Conservation (phyloP, 2,888 invertebrate species). For the Philopedon plagiatum region DNA sequence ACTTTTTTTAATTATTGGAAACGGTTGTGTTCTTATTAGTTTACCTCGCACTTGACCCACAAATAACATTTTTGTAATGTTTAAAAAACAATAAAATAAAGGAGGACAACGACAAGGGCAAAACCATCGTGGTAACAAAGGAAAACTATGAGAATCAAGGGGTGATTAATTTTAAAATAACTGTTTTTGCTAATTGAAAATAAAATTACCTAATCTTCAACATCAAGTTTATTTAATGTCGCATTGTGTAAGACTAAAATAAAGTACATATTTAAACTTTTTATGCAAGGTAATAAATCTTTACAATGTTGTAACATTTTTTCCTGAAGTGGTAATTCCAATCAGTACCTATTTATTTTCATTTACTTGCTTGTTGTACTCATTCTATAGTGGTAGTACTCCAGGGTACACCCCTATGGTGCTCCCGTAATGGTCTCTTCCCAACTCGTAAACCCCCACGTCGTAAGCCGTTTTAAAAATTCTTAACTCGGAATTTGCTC, state of each 20-base stretch:
- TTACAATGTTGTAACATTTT: neutral
- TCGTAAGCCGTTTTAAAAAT: too few species aligned
- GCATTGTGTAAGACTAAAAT: neutral
- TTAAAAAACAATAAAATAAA: neutral
- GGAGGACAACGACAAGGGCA: neutral
- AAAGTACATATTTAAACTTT: neutral
- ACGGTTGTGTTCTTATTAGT: too few species aligned
- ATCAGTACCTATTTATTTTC: neutral
- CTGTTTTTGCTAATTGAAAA: neutral
- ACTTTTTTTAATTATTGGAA: too few species aligned
- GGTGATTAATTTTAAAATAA: neutral
- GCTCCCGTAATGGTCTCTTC: too few species aligned
- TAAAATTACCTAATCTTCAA: neutral
- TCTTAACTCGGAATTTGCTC: too few species aligned
- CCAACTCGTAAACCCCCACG: too few species aligned
- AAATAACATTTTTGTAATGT: too few species aligned
- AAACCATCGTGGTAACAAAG: neutral
- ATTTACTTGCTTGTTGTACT: neutral
- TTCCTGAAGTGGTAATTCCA: neutral
- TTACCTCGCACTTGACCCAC: too few species aligned
- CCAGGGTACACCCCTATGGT: too few species aligned
- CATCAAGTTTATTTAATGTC: neutral
- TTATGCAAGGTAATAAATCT: neutral
- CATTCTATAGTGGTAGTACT: too few species aligned
- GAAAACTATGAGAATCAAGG: neutral